Evolutionary conservation across 2,113 vertebrate species (phyloP), one percentile per base, ranked within the genome.

Genomic region (Amblyornis subalaris): DNA sequence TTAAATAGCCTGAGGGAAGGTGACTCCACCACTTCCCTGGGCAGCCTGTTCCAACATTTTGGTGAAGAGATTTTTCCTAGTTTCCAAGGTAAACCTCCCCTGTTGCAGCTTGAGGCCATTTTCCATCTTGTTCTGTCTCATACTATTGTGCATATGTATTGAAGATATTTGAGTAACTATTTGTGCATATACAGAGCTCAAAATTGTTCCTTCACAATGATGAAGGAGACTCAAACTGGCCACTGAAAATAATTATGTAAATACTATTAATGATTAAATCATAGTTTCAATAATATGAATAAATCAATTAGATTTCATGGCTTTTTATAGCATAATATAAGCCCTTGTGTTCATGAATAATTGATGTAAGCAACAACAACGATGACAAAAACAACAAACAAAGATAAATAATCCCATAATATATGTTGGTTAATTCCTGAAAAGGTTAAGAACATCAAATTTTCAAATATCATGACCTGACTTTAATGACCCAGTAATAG

Each of bases 371-470:
- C 20, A 88, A 90, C 90, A 96, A 91, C 28, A 92, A 66, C 13
- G 79, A 90, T 86, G 74, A 92, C 81, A 94, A 76, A 88, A 96
- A 29, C 44, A 94, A 74, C 70, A 93, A 85, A 82, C 67, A 94
- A 92, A 88, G 91, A 87, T 74, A 91, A 94, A 96, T 94, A 96
- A 97, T 94, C 55, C 33, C 1, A 7, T 91, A 93, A 96, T 94
- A 88, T 72, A 79, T 95, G 55, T 96, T 86, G 67, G 91, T 96
- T 98, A 96, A 96, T 94, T 95, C 74, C 79, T 91, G 85, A 85
- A 97, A 98, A 98, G 97, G 97, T 98, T 97, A 97, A 97, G 96
- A 97, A 93, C 96, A 97, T 98, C 96, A 97, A 91, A 96, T 96
- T 97, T 95, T 97, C 95, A 98, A 98, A 98, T 98, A 98, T 94